phyloP scores from a whole-genome alignment of 2,888 invertebrate genomes.

The Himalopsyche japonica region DNA sequence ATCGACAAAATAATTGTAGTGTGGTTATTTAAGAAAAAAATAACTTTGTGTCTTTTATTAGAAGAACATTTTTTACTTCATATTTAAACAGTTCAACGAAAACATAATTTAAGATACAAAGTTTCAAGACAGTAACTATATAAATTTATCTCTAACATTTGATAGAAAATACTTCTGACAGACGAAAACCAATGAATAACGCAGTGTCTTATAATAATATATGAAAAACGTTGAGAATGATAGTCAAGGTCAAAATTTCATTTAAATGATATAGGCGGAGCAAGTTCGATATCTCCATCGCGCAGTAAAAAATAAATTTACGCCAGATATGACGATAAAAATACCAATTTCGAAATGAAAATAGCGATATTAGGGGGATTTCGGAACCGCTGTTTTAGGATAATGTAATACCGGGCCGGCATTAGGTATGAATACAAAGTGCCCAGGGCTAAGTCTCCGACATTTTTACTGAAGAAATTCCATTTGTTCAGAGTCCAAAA shows the following conservation, averaged over 20 bases:
- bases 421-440: slow-evolving; percentile 29
- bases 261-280: not conserved
- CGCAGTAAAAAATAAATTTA: not conserved
- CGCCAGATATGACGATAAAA: not conserved
- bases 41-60: too few species aligned
- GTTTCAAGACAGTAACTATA: too few species aligned
- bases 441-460: slow-evolving; percentile 17
- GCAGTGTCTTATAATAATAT: not conserved
- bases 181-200: too few species aligned
- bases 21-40: too few species aligned
- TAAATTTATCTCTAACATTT: not conserved
- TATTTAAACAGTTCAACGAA: too few species aligned
- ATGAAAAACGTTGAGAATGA: not conserved
- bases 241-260: not conserved
- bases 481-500: slow-evolving; percentile 30
- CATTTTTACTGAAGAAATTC: slow-evolving; percentile 25
- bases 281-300: not conserved
- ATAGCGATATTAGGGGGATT: not conserved
- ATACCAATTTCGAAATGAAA: not conserved
- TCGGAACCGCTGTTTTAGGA: slow-evolving; percentile 7
- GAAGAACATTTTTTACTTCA: too few species aligned
- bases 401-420: slow-evolving; percentile 10
- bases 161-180: too few species aligned
- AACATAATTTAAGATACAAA: too few species aligned
- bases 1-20: too few species aligned